These are phyloP conservation scores for Tipula lateralis DNA, from an alignment of 2,888 invertebrate genomes.

Conservation along the genomic window DNA sequence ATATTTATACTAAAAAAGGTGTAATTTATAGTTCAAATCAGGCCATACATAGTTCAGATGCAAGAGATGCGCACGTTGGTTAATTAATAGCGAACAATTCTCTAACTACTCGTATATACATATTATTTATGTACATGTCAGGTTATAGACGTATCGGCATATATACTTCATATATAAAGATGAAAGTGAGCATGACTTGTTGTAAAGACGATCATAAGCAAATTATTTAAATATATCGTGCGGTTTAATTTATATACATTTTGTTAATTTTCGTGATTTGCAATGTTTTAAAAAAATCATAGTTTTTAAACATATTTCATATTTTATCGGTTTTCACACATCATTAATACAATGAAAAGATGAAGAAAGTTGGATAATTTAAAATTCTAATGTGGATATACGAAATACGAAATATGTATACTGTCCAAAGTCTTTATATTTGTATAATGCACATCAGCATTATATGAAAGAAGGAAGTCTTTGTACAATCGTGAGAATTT, in stretches of 20 bases:
- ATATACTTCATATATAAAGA: background rate
- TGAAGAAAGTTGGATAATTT: constrained; percentile 11
- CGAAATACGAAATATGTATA: background rate
- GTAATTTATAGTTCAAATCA: constrained; percentile 9
- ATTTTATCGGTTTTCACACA: constrained; percentile 1
- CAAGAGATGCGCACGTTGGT: background rate
- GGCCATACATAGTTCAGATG: background rate
- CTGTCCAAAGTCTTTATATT: background rate
- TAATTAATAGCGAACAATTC: background rate
- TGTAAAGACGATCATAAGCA: background rate
- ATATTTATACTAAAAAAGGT: background rate
- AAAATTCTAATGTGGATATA: background rate
- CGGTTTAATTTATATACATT: background rate
- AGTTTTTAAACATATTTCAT: background rate
- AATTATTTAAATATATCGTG: background rate
- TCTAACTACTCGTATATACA: background rate
- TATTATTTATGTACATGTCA: too few species aligned
- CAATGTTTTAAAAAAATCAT: background rate
- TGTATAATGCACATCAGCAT: background rate
- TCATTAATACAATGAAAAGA: background rate
- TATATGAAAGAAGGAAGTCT: constrained; percentile 4
- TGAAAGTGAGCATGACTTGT: background rate
- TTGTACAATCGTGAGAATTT: background rate
- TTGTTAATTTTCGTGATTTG: background rate
- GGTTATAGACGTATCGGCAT: too few species aligned